Evolutionary conservation across 2,888 invertebrate species (phyloP).

Genomic region (Pardosa pseudoannulata): DNA sequence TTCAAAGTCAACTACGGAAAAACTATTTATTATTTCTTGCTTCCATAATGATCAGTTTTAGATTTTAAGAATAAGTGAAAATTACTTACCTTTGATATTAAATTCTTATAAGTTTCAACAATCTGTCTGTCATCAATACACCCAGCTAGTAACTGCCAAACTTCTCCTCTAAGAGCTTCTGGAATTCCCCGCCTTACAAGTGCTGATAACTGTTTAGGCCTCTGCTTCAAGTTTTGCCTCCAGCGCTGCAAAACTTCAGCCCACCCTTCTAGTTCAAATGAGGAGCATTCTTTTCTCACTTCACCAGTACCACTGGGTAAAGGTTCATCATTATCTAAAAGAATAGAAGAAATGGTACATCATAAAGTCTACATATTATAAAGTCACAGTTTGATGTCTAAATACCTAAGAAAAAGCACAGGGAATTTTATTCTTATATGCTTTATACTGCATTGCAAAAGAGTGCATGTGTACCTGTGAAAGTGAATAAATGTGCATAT

Average conservation of each 20-base stretch:
- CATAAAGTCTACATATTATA: no score
- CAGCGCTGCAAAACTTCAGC: constrained; percentile 84
- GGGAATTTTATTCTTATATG: no score
- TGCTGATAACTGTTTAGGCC: constrained; percentile 89
- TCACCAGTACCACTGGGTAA: constrained; percentile 92
- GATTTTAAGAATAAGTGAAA: no score
- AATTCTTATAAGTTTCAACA: constrained; percentile 93
- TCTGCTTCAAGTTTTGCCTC: constrained; percentile 77
- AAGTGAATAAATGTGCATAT: no score
- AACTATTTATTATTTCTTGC: no score
- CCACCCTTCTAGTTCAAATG: constrained; percentile 95
- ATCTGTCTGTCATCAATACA: constrained; percentile 87
- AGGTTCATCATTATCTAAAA: constrained; percentile 78
- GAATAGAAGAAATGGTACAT: not conserved
- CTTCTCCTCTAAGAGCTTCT: constrained; percentile 96
- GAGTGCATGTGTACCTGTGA: no score
- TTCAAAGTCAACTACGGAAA: not conserved
- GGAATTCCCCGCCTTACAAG: constrained; percentile 92
- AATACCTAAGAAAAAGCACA: no score
- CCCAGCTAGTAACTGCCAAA: constrained; percentile 96
- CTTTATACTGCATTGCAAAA: no score
- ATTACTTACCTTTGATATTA: constrained; percentile 89
- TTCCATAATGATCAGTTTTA: no score
- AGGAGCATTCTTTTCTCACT: constrained; percentile 96
- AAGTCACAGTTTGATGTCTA: no score